phyloP scores from a whole-genome alignment of 2,797 vertebrate species.

The Mionectes olivaceus region DNA sequence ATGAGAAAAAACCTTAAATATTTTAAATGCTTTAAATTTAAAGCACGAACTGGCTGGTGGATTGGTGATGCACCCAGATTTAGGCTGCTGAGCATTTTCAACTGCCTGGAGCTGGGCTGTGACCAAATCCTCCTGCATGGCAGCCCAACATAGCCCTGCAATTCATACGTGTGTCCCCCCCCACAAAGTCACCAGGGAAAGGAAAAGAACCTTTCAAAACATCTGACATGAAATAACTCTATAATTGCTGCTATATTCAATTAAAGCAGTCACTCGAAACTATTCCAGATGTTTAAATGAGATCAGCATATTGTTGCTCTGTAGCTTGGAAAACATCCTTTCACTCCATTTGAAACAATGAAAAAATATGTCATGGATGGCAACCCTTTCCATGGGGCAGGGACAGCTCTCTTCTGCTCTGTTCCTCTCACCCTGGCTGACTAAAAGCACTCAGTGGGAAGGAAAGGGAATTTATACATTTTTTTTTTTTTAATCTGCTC shows the following conservation, averaged over 20 bases:
- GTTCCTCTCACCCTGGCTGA: neutral
- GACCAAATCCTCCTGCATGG: neutral
- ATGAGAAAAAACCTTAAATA: neutral
- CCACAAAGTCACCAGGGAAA: neutral
- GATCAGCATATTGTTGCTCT: neutral
- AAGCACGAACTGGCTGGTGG: neutral
- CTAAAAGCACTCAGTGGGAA: neutral
- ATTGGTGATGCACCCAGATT: neutral
- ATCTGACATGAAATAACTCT: neutral
- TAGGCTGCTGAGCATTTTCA: neutral
- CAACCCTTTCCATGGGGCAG: neutral
- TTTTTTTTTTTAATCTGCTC: neutral
- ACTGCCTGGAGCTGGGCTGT: neutral
- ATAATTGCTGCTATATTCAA: neutral
- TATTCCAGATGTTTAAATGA: neutral
- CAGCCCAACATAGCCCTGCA: neutral
- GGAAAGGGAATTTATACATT: neutral
- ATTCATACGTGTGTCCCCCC: neutral
- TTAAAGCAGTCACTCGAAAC: neutral
- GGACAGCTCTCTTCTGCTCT: neutral
- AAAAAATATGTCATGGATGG: neutral
- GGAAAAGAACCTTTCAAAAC: neutral
- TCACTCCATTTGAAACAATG: neutral
- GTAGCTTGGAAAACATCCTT: constrained; percentile 10
- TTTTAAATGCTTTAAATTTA: neutral